phyloP scores from a whole-genome alignment of 2,888 invertebrate species.

The Lydus trimaculatus region DNA sequence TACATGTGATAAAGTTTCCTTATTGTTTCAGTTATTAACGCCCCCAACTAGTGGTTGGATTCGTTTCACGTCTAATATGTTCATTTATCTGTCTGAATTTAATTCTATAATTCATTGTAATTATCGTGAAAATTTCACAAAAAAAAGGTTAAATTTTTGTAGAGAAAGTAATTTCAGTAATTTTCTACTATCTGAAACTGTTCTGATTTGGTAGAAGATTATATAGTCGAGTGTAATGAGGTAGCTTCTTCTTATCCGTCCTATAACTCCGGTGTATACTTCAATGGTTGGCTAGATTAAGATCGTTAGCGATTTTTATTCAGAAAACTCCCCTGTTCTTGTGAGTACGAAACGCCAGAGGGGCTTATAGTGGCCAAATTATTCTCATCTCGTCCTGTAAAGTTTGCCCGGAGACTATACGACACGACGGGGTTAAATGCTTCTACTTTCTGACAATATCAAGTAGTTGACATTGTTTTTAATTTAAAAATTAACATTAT shows the following conservation, averaged over 20 bases:
- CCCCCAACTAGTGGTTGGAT: conserved; percentile 21
- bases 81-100: background rate
- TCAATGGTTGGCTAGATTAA: conserved; percentile 20
- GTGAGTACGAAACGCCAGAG: conserved; percentile 37
- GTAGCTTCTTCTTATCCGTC: background rate
- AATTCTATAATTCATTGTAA: background rate
- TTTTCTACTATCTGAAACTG: background rate
- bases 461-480: background rate
- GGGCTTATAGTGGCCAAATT: conserved; percentile 44
- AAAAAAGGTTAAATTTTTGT: background rate
- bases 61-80: conserved; percentile 25
- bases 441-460: conserved; percentile 39
- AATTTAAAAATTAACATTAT: conserved; percentile 8
- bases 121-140: conserved; percentile 12
- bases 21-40: conserved; percentile 33
- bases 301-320: conserved; percentile 35
- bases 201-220: background rate
- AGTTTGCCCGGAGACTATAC: conserved; percentile 48
- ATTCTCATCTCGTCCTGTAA: conserved; percentile 54
- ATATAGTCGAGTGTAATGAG: background rate
- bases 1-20: conserved; percentile 32
- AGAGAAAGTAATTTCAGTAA: background rate
- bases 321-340: conserved; percentile 25
- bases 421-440: conserved; percentile 46
- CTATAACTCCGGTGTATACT: conserved; percentile 1